Evolutionary conservation across 2,113 vertebrate species (phyloP).

Genomic region (Microtus oregoni): DNA sequence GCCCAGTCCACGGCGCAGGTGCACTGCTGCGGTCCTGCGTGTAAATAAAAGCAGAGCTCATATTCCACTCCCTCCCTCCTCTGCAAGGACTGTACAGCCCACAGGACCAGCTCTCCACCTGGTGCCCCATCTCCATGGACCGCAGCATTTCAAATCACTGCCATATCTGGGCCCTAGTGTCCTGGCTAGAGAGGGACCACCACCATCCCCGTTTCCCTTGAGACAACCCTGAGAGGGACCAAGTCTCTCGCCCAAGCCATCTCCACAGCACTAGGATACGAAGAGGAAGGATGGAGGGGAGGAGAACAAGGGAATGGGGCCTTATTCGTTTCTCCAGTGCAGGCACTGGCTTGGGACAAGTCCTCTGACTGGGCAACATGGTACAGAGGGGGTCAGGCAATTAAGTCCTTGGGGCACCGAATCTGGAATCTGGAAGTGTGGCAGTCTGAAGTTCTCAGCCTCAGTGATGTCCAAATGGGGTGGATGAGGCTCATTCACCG

Average conservation of each 20-base stretch:
- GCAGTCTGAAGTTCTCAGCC: not conserved
- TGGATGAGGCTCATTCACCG: not conserved
- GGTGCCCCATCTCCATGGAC: not conserved
- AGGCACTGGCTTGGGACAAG: not conserved
- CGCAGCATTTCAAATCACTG: not conserved
- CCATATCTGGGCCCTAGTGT: not conserved
- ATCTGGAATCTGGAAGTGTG: not conserved
- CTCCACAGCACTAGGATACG: not conserved
- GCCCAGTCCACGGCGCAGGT: rapidly evolving
- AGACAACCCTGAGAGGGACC: not conserved
- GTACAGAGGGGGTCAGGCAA: not conserved
- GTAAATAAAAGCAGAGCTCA: not conserved
- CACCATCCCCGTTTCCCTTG: not conserved
- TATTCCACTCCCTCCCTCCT: not conserved
- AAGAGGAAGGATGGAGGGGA: not conserved
- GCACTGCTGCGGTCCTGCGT: rapidly evolving
- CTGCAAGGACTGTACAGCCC: not conserved
- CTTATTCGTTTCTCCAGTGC: not conserved
- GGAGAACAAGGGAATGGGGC: not conserved
- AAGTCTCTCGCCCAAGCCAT: not conserved
- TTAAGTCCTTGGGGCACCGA: not conserved
- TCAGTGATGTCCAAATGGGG: not conserved
- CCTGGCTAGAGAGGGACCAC: not conserved
- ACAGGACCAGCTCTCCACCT: not conserved
- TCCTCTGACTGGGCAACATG: not conserved